Evolutionary conservation across 2,113 vertebrate species (phyloP).

Genomic region (Pelvicachromis taeniatus): DNA sequence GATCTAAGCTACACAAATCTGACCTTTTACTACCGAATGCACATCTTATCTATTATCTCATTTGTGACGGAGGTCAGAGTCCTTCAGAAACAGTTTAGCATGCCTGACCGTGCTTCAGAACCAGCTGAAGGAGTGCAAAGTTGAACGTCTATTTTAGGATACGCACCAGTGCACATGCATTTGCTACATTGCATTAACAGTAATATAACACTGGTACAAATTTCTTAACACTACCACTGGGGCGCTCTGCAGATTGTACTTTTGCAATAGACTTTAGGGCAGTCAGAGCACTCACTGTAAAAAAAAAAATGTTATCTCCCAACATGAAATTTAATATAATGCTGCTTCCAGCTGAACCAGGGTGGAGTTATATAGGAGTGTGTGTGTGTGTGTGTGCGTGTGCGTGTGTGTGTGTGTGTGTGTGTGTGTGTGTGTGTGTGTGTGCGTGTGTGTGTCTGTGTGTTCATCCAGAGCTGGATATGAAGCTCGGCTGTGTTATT

Average conservation of each 20-base stretch:
- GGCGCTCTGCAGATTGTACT: not conserved
- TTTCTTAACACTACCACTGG: not conserved
- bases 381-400: not conserved
- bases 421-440: not conserved
- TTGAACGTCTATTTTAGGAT: conserved; percentile 35
- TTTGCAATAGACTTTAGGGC: not conserved
- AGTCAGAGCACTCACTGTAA: not conserved
- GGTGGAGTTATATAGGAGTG: not conserved
- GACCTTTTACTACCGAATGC: not conserved
- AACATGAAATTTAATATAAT: not conserved
- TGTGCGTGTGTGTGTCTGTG: not conserved
- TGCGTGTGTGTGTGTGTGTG: not conserved
- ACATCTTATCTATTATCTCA: not conserved
- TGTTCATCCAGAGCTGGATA: not conserved
- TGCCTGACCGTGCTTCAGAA: not conserved
- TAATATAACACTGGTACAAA: conserved; percentile 3
- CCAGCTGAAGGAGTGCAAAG: not conserved
- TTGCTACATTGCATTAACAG: not conserved
- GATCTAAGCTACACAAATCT: not conserved
- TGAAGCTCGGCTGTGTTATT: not conserved
- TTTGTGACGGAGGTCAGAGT: not conserved
- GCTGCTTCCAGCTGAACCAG: not conserved
- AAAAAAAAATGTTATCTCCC: not conserved
- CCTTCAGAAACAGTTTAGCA: not conserved
- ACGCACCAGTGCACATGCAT: not conserved